phyloP scores from a whole-genome alignment of 1,140 invertebrate species.

The Nephila pilipes region DNA sequence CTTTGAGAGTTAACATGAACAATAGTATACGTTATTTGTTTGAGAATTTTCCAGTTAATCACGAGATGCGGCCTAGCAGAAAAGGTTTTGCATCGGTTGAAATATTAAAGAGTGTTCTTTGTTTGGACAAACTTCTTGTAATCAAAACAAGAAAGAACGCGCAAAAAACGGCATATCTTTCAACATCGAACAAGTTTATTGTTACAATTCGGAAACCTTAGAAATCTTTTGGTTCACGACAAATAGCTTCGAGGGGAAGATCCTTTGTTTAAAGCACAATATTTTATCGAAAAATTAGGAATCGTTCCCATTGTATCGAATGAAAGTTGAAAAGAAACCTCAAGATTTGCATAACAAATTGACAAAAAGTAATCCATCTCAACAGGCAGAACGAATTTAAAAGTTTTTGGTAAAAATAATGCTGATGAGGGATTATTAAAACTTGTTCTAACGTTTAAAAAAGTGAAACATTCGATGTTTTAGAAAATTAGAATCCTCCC shows the following conservation, averaged over 20 bases:
- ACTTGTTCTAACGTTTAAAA: slow-evolving; percentile 7
- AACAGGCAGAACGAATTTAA: not conserved
- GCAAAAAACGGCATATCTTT: slow-evolving; percentile 48
- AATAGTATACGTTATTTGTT: slow-evolving; percentile 68
- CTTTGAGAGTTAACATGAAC: slow-evolving; percentile 71
- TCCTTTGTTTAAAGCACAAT: slow-evolving; percentile 70
- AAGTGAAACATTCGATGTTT: not conserved
- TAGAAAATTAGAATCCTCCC: not conserved
- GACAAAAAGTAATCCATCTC: slow-evolving; percentile 34
- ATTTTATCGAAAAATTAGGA: slow-evolving; percentile 63
- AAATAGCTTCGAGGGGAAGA: slow-evolving; percentile 65
- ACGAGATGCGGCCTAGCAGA: slow-evolving; percentile 26
- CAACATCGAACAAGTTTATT: slow-evolving; percentile 60
- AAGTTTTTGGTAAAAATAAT: not conserved
- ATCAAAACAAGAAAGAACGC: slow-evolving; percentile 52
- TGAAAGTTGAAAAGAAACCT: slow-evolving; percentile 23
- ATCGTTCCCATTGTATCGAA: slow-evolving; percentile 32
- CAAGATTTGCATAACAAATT: slow-evolving; percentile 56
- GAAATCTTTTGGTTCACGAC: slow-evolving; percentile 59
- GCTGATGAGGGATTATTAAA: slow-evolving; percentile 12
- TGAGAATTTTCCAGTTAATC: slow-evolving; percentile 73
- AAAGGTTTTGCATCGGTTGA: slow-evolving; percentile 64
- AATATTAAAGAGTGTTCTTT: slow-evolving; percentile 74
- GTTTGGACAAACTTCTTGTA: slow-evolving; percentile 62
- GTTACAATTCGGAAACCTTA: slow-evolving; percentile 49